Percentiles rank a stretch among this genome's conserved stretches.
These are phyloP conservation scores for Drosophila tani DNA, from an alignment of 1,140 invertebrate genomes.

Conservation along the genomic window DNA sequence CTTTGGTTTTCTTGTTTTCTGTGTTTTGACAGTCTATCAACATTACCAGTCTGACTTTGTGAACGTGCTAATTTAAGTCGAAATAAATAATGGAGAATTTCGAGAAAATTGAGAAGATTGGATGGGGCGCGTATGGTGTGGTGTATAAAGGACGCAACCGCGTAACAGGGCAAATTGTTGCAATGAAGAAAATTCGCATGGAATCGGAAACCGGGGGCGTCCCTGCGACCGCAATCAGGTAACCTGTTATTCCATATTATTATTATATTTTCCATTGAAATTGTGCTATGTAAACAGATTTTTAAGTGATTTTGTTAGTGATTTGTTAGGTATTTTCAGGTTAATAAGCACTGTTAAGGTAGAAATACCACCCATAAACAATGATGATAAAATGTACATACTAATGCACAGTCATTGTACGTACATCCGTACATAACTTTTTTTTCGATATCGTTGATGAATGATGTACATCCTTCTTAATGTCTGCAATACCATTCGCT, in stretches of 20 bases:
- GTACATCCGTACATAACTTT: background rate
- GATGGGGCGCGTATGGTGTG: conserved; percentile 64
- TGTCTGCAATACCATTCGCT: no score
- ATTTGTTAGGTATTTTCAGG: no score
- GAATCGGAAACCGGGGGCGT: conserved; percentile 98
- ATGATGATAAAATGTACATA: background rate
- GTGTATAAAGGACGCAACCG: no score
- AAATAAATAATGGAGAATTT: conserved; percentile 61
- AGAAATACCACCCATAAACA: no score
- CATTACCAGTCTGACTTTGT: background rate
- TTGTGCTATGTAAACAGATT: no score
- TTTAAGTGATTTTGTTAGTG: background rate
- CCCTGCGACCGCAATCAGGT: conserved; percentile 95
- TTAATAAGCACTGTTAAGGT: background rate
- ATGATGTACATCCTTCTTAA: no score
- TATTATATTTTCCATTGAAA: background rate
- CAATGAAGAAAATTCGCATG: conserved; percentile 97
- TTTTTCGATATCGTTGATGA: no score
- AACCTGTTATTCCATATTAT: conserved; percentile 8
- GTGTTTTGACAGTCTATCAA: conserved; percentile 16
- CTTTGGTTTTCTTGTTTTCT: background rate
- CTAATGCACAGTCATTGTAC: background rate
- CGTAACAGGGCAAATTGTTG: conserved; percentile 89
- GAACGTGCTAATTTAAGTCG: conserved; percentile 41
- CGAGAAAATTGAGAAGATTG: conserved; percentile 75